Evolutionary conservation across 2,113 vertebrate genomes (phyloP).

Genomic region (Globicephala melas): DNA sequence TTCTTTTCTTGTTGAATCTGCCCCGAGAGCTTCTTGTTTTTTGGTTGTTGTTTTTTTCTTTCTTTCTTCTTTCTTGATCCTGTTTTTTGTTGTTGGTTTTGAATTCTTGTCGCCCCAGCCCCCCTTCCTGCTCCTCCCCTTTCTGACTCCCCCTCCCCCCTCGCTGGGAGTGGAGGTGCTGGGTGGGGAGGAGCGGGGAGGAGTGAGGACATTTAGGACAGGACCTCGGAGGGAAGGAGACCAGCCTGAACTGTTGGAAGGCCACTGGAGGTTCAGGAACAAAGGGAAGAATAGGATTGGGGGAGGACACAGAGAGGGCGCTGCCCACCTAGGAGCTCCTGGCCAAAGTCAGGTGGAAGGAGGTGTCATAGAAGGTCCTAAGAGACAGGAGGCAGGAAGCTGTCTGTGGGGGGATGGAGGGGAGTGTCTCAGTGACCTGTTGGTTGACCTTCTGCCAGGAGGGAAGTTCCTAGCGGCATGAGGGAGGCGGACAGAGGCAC

Average conservation of each 20-base stretch:
- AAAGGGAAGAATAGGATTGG: not conserved
- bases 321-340: not conserved
- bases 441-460: not conserved
- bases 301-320: not conserved
- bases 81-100: slow-evolving; percentile 71
- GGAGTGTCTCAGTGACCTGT: not conserved
- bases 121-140: slow-evolving; percentile 70
- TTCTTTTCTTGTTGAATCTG: slow-evolving; percentile 76
- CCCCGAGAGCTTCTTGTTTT: slow-evolving; percentile 73
- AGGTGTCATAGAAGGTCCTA: not conserved
- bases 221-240: not conserved
- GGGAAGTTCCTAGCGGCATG: not conserved
- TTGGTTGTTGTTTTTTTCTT: slow-evolving; percentile 70
- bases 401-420: not conserved
- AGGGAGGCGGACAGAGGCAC: not conserved
- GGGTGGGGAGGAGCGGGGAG: not conserved
- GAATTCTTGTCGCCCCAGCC: slow-evolving; percentile 69
- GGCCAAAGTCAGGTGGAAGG: not conserved
- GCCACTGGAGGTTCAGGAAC: not conserved
- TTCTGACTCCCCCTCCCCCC: slow-evolving; percentile 61
- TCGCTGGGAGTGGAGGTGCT: slow-evolving; percentile 47
- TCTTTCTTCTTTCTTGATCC: slow-evolving; percentile 76
- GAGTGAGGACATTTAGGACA: slow-evolving; percentile 33
- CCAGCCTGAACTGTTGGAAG: not conserved
- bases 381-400: not conserved